Evolutionary conservation across 2,797 vertebrate species (phyloP), one percentile per base, ranked within the genome.

Genomic region (Peromyscus melanophrys): DNA sequence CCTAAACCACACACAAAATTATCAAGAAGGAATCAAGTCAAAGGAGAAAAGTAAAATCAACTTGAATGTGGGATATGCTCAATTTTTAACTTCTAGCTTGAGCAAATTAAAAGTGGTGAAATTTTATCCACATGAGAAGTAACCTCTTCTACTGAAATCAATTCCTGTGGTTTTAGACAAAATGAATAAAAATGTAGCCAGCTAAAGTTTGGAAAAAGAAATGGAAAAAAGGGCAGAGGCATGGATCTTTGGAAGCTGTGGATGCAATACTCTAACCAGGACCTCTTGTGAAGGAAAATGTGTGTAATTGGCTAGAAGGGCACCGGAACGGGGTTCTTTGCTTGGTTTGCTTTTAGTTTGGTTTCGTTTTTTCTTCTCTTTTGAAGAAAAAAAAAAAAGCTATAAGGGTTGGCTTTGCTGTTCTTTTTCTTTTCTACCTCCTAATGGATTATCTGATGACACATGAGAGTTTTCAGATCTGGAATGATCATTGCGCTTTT

Each of bases 1-100:
- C 98, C 97, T 63, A 84, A 93, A 98, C 97, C 98, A 29, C 88
- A 52, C 75, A 55, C 94, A 95, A 92, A 84, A 95, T 84, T 80
- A 96, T 75, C 57, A 90, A 86, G 89, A 75, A 93, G 27, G 55
- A 93, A 90, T 90, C 46, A 97, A 78, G 76, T 89, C 57, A 75
- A 93, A 92, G 52, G 43, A 71, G 94, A 97, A 95, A 83, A 57
- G 25, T 61, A 96, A 46, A 90, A 55, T 83, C 4, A 71, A 92
- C 34, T 73, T 85, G 92, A 80, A 73, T 94, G 73, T 49, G 43
- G 27, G 78, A 93, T 85, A 40, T 11, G 5, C 40, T 94, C 71
- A 43, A 84, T 67, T 90, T 95, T 87, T 84, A 89, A 96, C 83
- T 67, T 77, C 19, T 78, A 94, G 59, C 13, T 78, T 93, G 46